phyloP scores from a whole-genome alignment of 1,140 invertebrate species.

The Drosophila nigrodunni region DNA sequence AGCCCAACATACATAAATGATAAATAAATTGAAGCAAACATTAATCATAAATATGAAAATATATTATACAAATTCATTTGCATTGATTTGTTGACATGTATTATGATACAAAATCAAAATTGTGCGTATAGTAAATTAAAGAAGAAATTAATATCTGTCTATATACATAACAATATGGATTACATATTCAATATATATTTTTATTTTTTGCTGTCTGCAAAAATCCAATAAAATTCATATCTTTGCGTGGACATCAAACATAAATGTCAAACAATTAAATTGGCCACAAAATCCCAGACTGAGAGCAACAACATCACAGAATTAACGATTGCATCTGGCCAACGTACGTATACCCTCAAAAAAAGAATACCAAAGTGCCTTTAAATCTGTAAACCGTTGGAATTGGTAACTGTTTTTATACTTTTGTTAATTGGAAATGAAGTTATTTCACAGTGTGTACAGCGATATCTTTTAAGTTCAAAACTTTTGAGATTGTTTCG shows the following conservation, averaged over 20 bases:
- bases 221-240: conserved; percentile 7
- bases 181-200: too few relatives aligned
- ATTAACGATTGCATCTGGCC: conserved; percentile 20
- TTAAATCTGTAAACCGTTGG: neutral
- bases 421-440: neutral
- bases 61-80: conserved; percentile 23
- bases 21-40: conserved; percentile 16
- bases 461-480: too few relatives aligned
- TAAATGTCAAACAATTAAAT: conserved; percentile 42
- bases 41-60: conserved; percentile 34
- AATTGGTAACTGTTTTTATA: neutral
- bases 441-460: neutral
- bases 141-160: too few relatives aligned
- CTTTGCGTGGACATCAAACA: conserved; percentile 26
- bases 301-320: conserved; percentile 12
- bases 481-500: neutral
- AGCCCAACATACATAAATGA: conserved; percentile 11
- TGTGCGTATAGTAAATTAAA: too few relatives aligned
- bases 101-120: too few relatives aligned
- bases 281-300: conserved; percentile 33
- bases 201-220: neutral
- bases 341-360: conserved; percentile 23
- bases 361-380: neutral
- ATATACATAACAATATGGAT: too few relatives aligned
- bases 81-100: conserved; percentile 9